Percentiles rank a stretch among this genome's conserved stretches.
Evolutionary conservation across 2,888 invertebrate genomes (phyloP).

Genomic region (Morpho deidamia): DNA sequence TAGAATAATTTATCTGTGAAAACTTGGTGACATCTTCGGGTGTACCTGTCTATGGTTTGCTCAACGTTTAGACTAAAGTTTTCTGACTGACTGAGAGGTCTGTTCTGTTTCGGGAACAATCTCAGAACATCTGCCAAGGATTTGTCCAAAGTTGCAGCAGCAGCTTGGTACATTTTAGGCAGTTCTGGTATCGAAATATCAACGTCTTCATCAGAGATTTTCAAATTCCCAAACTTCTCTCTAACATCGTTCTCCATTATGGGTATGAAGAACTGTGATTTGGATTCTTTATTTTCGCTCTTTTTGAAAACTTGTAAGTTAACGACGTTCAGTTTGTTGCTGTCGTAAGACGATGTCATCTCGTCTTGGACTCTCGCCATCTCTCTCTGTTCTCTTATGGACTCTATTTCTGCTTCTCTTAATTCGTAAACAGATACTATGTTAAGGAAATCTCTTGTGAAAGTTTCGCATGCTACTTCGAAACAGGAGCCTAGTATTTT

Average conservation of each 20-base stretch:
- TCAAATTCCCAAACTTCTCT: slow-evolving; percentile 58
- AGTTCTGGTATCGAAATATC: slow-evolving; percentile 57
- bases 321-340: slow-evolving; percentile 63
- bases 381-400: slow-evolving; percentile 44
- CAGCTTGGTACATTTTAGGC: slow-evolving; percentile 50
- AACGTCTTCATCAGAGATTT: slow-evolving; percentile 55
- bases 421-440: slow-evolving; percentile 49
- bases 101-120: slow-evolving; percentile 65
- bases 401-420: slow-evolving; percentile 56
- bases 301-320: slow-evolving; percentile 65
- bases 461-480: slow-evolving; percentile 66
- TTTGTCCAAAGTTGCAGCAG: slow-evolving; percentile 53
- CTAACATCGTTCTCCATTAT: slow-evolving; percentile 53
- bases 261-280: slow-evolving; percentile 71
- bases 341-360: slow-evolving; percentile 59
- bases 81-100: slow-evolving; percentile 71
- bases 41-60: slow-evolving; percentile 68
- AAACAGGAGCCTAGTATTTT: slow-evolving; percentile 72
- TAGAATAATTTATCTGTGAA: slow-evolving; percentile 72
- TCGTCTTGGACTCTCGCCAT: slow-evolving; percentile 46
- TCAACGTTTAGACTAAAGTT: slow-evolving; percentile 60
- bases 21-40: slow-evolving; percentile 67
- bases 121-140: slow-evolving; percentile 54
- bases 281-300: slow-evolving; percentile 62
- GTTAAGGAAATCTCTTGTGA: slow-evolving; percentile 58